Evolutionary conservation across 1,140 invertebrate species (phyloP), one percentile per base, ranked within the genome.

Genomic region (Antheraea mylitta): DNA sequence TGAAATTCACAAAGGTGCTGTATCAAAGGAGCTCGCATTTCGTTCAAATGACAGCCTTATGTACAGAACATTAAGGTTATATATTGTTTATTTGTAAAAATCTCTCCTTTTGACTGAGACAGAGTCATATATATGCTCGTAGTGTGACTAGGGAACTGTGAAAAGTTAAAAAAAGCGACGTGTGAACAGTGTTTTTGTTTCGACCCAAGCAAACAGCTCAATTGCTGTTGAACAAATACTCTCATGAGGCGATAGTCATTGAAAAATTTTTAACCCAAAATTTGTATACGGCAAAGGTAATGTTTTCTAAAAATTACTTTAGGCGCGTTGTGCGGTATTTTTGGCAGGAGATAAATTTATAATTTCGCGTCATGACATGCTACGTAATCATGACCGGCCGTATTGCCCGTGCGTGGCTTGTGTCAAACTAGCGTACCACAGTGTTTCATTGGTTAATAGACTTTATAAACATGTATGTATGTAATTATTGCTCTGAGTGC

Each of bases 1-100:
- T 74, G 69, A 64, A 74, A 77, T 77, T 77, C 75, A 77, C 72
- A 77, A 77, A 77, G 75, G 72, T 76, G 69, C 68, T 69, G 69
- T 73, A 68, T 73, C 72, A 71, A 73, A 73, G 42, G 37, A 38
- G 22, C 18, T 30, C 9, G 36, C 0, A 11, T 11, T 16, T 3
- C 64, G 13, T 19, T 60, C 13, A 7, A 69, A 45, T 38, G 18
- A 67, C 13, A 18, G 30, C 73, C 53, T 64, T 69, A 7, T n/a
- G 8, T 7, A 0, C 6, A 16, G 9, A 3, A 2, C 3, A 7
- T 6, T 62, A 68, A 68, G 53, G 45, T 68, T 36, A 4, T 8
- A 10, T 62, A 70, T 71, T 37, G 8, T 11, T 68, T 70, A 38
- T 0, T 4, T 36, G 18, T 64, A 30, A 9, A 53, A 53, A n/a